Conservation (phyloP, 2,113 vertebrate species). For the Tangachromis dhanisi region DNA sequence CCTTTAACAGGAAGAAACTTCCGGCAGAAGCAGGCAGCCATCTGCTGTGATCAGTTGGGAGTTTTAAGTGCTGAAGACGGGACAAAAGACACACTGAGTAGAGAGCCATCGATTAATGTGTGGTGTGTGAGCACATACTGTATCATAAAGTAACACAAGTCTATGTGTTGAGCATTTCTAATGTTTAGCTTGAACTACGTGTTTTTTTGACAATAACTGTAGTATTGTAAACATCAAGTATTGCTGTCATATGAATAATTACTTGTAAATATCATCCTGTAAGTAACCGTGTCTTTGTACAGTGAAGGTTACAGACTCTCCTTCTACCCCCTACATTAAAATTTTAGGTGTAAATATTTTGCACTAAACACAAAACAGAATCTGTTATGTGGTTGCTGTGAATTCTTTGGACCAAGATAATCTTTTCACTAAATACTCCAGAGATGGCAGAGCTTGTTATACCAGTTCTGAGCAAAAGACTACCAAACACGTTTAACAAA, state of each 20-base stretch:
- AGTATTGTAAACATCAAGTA: neutral
- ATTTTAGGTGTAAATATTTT: neutral
- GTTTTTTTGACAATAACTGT: neutral
- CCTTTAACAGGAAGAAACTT: neutral
- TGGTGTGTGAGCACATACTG: neutral
- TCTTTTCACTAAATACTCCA: neutral
- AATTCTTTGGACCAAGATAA: neutral
- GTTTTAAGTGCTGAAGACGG: neutral
- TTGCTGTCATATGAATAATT: neutral
- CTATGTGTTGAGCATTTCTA: neutral
- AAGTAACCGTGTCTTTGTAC: neutral
- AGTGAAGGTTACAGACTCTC: neutral
- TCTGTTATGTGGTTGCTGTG: neutral
- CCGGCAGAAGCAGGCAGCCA: neutral
- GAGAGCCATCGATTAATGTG: neutral
- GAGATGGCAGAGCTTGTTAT: slow-evolving; percentile 15
- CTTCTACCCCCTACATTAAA: neutral
- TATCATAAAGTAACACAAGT: neutral
- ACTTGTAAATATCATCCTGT: neutral
- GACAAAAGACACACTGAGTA: neutral
- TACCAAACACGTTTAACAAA: slow-evolving; percentile 10
- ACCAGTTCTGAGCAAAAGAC: slow-evolving; percentile 30
- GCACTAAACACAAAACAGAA: neutral
- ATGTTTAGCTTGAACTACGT: neutral
- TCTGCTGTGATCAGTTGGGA: neutral